Evolutionary conservation across 1,140 invertebrate genomes (phyloP), one percentile per base, ranked within the genome.

Genomic region (silkworm (Bombyx mori)): DNA sequence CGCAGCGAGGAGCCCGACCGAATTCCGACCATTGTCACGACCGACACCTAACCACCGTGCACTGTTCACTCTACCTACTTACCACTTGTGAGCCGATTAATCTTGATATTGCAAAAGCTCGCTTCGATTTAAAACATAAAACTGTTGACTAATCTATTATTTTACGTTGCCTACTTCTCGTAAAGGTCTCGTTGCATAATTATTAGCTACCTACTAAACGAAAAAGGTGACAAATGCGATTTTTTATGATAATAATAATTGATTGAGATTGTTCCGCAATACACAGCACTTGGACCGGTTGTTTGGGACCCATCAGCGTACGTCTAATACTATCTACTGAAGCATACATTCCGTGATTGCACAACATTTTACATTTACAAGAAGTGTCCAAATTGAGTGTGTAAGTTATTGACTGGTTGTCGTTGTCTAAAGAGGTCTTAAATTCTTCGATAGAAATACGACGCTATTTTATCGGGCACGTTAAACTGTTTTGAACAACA

Each of bases 11-110:
- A 72, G 73, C 75, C 68, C 68, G 63, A 65, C 74, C 70, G 75
- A 80, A 84, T 84, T 82, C 79, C 77, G 68, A 73, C 74, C 70
- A 79, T 83, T 83, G 79, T 83, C 81, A 83, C 79, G 80, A 82
- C 68, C 26, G 26, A 35, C 26, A 35, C 26, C 26, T 35, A 35
- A 35, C 26, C 26, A 35, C 26, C 26, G 26, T 35, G 26, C 26
- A 35, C 26, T 35, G 26, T 35, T 35, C 26, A 35, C 26, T 35
- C 26, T 35, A 35, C 26, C 26, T 35, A 35, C 26, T 35, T 35
- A 35, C 26, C 26, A 35, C 69, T 71, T 69, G 66, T 60, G 68
- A 66, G 66, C 68, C 62, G 66, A 62, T 68, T 64, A 59, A 63
- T 68, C 62, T 62, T 56, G 52, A 60, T 52, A 60, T 71, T 71